A percentile compares a stretch with the other conserved stretches of the same genome.
These are phyloP conservation scores for Bursaphelenchus okinawaensis DNA, from an alignment of 2,888 invertebrate genomes.

Conservation along the genomic window DNA sequence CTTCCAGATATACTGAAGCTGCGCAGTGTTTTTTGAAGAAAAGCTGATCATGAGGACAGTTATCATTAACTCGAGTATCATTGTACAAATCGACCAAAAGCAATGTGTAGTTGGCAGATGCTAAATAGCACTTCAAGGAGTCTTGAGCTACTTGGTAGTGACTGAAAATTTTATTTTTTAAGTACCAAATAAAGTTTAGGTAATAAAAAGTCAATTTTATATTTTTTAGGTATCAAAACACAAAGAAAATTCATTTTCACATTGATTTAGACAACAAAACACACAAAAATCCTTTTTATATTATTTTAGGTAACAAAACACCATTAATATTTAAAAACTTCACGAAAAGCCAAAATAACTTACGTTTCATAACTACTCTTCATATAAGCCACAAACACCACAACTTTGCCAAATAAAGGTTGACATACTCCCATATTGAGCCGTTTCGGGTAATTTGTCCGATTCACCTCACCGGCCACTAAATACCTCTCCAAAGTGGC, in stretches of 20 bases:
- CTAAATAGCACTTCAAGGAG: constrained; percentile 48
- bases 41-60: constrained; percentile 32
- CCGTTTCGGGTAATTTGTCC: constrained; percentile 11
- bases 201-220: too few species aligned
- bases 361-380: constrained; percentile 11
- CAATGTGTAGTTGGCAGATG: constrained; percentile 45
- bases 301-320: too few species aligned
- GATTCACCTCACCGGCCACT: background rate
- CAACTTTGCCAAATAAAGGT: constrained; percentile 35
- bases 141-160: constrained; percentile 50
- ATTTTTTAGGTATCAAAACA: too few species aligned
- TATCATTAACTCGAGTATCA: constrained; percentile 21
- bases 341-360: constrained; percentile 1
- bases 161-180: too few species aligned
- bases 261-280: too few species aligned
- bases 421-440: constrained; percentile 38
- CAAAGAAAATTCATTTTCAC: too few species aligned
- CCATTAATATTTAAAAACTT: background rate
- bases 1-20: constrained; percentile 48
- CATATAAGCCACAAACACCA: constrained; percentile 15
- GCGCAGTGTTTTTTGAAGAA: constrained; percentile 57
- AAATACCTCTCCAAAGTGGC: background rate
- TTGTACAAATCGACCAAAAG: constrained; percentile 12
- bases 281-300: too few species aligned
- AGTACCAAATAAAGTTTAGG: too few species aligned